Percentiles rank a stretch among this genome's conserved stretches.
Evolutionary conservation across 1,140 invertebrate species (phyloP).

Genomic region (Acromyrmex echinatior): DNA sequence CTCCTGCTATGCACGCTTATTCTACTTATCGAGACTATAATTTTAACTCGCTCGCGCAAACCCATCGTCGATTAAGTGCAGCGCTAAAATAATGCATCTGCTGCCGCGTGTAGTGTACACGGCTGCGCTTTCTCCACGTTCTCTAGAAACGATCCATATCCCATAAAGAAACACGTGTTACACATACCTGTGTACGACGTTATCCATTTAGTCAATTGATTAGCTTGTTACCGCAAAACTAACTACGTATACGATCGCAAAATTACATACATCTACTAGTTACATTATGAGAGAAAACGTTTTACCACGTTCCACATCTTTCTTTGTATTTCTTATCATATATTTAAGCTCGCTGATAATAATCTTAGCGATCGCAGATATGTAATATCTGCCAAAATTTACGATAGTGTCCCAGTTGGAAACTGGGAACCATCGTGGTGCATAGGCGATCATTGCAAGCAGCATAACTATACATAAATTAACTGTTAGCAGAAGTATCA

Average conservation of each 20-base stretch:
- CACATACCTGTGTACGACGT: neutral
- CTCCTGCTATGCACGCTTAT: neutral
- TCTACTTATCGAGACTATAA: conserved; percentile 29
- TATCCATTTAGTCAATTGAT: neutral
- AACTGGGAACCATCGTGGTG: neutral
- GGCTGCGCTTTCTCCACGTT: conserved; percentile 38
- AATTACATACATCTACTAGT: neutral
- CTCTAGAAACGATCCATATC: neutral
- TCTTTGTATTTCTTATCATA: neutral
- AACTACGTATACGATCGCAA: neutral
- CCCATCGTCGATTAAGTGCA: conserved; percentile 26
- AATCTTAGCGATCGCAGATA: neutral
- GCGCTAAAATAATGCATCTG: conserved; percentile 41
- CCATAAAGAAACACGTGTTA: conserved; percentile 3
- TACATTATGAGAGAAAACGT: neutral
- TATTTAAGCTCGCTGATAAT: neutral
- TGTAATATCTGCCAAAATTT: neutral
- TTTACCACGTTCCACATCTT: neutral
- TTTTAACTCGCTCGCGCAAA: conserved; percentile 32
- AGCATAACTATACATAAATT: neutral
- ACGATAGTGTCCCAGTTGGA: neutral
- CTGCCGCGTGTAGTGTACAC: neutral
- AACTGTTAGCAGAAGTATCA: conserved; percentile 43
- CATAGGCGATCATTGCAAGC: neutral
- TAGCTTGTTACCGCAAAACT: neutral